Evolutionary conservation across 2,888 invertebrate species (phyloP).

Genomic region (Andrena dorsata): DNA sequence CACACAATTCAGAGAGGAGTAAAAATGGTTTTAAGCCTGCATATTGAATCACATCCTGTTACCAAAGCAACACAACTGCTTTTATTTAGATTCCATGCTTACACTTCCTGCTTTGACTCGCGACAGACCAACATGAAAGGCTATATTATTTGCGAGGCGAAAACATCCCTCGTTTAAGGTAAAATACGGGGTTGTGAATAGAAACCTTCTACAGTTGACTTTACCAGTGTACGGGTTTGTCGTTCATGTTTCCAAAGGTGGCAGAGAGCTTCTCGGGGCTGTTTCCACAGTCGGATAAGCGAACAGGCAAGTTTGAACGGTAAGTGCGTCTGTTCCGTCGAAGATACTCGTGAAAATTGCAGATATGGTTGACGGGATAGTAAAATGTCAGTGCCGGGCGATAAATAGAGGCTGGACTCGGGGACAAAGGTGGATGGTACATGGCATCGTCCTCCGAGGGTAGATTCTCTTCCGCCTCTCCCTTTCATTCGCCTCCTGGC

Average conservation of each 20-base stretch:
- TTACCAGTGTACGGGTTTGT: neutral
- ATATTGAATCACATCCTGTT: neutral
- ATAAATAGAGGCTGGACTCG: conserved; percentile 31
- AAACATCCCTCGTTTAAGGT: neutral
- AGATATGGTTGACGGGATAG: conserved; percentile 13
- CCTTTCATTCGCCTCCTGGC: conserved; percentile 57
- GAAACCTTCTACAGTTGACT: neutral
- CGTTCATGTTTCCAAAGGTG: conserved; percentile 5
- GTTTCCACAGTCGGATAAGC: conserved; percentile 22
- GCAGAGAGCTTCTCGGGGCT: neutral
- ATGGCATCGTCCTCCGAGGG: conserved; percentile 33
- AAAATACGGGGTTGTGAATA: conserved; percentile 11
- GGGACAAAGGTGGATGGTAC: conserved; percentile 6
- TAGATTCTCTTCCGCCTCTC: conserved; percentile 33
- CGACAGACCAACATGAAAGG: conserved; percentile 2
- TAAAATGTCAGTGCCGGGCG: conserved; percentile 7
- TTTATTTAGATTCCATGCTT: conserved; percentile 2
- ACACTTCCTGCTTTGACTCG: neutral
- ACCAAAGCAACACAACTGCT: neutral
- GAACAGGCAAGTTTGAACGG: neutral
- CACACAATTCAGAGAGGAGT: neutral
- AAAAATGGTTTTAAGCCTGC: neutral
- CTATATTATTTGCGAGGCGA: conserved; percentile 23
- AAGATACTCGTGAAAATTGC: conserved; percentile 39
- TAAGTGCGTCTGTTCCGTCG: conserved; percentile 24